phyloP scores from a whole-genome alignment of 2,888 invertebrate species.

The Rhyacophila evoluta region DNA sequence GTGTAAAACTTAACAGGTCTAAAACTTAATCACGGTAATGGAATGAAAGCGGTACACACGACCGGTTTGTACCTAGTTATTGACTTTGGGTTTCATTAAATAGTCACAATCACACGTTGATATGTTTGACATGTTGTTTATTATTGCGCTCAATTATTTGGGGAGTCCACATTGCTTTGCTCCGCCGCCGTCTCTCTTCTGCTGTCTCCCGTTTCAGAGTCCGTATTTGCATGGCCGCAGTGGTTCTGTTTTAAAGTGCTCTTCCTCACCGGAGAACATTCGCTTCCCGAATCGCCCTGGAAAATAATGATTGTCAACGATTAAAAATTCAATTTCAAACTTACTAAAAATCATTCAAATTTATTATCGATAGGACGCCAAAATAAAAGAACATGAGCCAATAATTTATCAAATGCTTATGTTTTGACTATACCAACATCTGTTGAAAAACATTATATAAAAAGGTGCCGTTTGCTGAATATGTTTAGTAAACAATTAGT shows the following conservation, averaged over 20 bases:
- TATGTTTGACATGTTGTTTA: conserved; percentile 61
- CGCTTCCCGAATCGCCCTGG: conserved; percentile 76
- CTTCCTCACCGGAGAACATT: conserved; percentile 73
- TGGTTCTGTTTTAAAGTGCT: conserved; percentile 68
- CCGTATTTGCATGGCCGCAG: not conserved
- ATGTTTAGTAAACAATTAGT: too few relatives aligned
- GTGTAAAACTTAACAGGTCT: conserved; percentile 36
- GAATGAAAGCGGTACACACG: conserved; percentile 44
- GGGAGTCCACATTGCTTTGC: not conserved
- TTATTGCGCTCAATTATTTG: conserved; percentile 65
- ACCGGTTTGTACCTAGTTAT: conserved; percentile 30
- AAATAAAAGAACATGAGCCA: too few relatives aligned
- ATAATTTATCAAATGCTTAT: too few relatives aligned
- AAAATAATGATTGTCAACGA: too few relatives aligned
- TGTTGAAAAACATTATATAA: too few relatives aligned
- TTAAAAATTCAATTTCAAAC: too few relatives aligned
- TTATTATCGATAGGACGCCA: too few relatives aligned
- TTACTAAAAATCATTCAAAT: too few relatives aligned
- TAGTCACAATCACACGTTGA: conserved; percentile 72
- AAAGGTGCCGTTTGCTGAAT: too few relatives aligned
- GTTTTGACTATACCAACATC: too few relatives aligned
- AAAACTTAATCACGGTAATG: conserved; percentile 42
- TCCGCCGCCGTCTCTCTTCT: not conserved
- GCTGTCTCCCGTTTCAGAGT: not conserved
- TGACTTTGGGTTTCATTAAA: conserved; percentile 41